Percentiles rank a stretch among this genome's conserved stretches.
These are phyloP conservation scores for Noctilio leporinus DNA, from an alignment of 2,113 vertebrate genomes.

Conservation along the genomic window DNA sequence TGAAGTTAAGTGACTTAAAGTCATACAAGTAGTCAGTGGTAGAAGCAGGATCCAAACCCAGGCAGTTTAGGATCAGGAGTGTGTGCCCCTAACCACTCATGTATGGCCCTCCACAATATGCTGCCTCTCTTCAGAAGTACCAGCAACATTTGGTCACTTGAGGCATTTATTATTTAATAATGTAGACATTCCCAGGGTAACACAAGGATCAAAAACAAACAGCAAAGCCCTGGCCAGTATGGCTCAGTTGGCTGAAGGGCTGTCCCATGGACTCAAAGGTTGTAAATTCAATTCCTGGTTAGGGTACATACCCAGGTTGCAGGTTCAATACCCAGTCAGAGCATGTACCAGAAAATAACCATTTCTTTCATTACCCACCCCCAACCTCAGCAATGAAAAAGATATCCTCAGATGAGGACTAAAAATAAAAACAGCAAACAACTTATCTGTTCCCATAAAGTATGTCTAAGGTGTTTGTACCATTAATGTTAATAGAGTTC, in stretches of 20 bases:
- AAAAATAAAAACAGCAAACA: neutral
- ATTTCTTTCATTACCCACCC: no score
- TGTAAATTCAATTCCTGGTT: no score
- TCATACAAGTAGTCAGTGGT: neutral
- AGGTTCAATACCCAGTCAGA: no score
- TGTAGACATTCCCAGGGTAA: neutral
- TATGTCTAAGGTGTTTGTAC: neutral
- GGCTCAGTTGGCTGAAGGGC: no score
- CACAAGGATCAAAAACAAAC: neutral
- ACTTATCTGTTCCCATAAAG: neutral
- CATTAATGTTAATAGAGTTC: neutral
- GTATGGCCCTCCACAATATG: neutral
- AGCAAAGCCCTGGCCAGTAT: neutral
- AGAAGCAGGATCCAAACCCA: neutral
- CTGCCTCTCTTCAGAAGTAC: neutral
- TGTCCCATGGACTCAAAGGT: no score
- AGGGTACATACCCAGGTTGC: no score
- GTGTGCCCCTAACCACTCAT: neutral
- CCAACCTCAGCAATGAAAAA: no score
- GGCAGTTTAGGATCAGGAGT: neutral
- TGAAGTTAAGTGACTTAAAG: neutral
- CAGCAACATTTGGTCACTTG: neutral
- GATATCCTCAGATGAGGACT: no score
- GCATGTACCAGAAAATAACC: no score
- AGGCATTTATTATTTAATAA: neutral